Evolutionary conservation across 2,888 invertebrate genomes (phyloP).

Genomic region (Apoda limacodes): DNA sequence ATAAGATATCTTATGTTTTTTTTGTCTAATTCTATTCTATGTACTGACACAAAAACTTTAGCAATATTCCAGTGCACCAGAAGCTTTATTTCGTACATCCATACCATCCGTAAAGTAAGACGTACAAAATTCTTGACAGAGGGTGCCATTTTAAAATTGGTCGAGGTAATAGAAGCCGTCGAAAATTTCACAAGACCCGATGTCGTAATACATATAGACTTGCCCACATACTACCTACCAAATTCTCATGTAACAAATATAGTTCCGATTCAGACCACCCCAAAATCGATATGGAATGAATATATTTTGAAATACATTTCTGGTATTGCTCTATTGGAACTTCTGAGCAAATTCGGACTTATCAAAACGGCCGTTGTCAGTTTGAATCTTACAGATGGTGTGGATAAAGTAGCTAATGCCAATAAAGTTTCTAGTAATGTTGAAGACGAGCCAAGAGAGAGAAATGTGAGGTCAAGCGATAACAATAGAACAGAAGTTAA

Average conservation of each 20-base stretch:
- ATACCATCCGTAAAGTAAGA: constrained; percentile 18
- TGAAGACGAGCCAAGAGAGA: constrained; percentile 4
- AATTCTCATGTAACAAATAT: constrained; percentile 9
- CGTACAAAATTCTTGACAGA: constrained; percentile 19
- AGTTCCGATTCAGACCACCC: constrained; percentile 7
- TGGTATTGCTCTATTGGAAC: constrained; percentile 18
- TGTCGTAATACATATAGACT: constrained; percentile 22
- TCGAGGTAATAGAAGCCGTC: constrained; percentile 23
- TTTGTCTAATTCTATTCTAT: too few relatives aligned
- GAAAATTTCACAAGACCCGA: constrained; percentile 23
- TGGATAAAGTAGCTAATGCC: constrained; percentile 22
- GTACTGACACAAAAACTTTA: too few relatives aligned
- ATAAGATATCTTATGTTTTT: too few relatives aligned
- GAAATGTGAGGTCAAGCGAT: constrained; percentile 5
- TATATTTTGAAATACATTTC: constrained; percentile 23
- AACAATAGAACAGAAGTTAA: not conserved
- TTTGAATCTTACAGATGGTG: constrained; percentile 20
- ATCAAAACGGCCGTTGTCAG: constrained; percentile 15
- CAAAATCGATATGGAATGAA: constrained; percentile 21
- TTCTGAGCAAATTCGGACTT: constrained; percentile 23
- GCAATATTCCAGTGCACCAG: too few relatives aligned
- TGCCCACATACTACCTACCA: constrained; percentile 26
- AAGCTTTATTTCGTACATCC: too few relatives aligned
- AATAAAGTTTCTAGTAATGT: constrained; percentile 25
- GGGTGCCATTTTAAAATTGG: constrained; percentile 18